Conservation (phyloP, 2,888 invertebrate species). For the Xestia sexstrigata region DNA sequence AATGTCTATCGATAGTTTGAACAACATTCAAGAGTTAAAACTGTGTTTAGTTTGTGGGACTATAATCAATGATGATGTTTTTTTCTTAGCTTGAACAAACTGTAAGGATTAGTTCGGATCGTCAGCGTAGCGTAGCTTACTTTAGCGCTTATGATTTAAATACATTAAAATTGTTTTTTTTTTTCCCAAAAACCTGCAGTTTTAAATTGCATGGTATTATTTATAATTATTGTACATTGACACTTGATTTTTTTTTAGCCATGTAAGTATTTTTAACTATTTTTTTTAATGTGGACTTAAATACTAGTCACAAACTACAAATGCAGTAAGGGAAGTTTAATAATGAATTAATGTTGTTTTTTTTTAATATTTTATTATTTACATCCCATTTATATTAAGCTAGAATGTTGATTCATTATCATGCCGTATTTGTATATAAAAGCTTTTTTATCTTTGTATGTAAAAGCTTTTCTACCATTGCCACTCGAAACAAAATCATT, state of each 20-base stretch:
- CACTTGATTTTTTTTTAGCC: background rate
- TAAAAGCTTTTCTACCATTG: too few species aligned
- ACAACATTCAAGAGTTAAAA: constrained; percentile 8
- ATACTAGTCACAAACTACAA: too few species aligned
- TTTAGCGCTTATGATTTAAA: constrained; percentile 9
- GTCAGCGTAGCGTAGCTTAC: constrained; percentile 11
- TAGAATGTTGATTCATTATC: too few species aligned
- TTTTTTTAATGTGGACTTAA: too few species aligned
- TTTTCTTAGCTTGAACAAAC: constrained; percentile 38
- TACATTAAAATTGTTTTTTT: background rate
- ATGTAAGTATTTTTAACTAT: too few species aligned
- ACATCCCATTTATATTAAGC: too few species aligned
- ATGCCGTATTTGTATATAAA: too few species aligned
- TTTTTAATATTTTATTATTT: too few species aligned
- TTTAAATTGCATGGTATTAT: background rate
- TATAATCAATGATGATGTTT: background rate
- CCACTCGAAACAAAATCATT: too few species aligned
- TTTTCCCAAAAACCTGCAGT: background rate
- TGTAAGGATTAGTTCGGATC: constrained; percentile 31
- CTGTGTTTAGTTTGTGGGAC: background rate
- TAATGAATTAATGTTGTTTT: too few species aligned
- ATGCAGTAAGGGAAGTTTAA: too few species aligned
- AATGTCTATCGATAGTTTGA: constrained; percentile 17
- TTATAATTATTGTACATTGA: background rate
- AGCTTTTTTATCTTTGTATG: too few species aligned